Conservation (phyloP, 2,888 invertebrate genomes). For the Agrochola litura region DNA sequence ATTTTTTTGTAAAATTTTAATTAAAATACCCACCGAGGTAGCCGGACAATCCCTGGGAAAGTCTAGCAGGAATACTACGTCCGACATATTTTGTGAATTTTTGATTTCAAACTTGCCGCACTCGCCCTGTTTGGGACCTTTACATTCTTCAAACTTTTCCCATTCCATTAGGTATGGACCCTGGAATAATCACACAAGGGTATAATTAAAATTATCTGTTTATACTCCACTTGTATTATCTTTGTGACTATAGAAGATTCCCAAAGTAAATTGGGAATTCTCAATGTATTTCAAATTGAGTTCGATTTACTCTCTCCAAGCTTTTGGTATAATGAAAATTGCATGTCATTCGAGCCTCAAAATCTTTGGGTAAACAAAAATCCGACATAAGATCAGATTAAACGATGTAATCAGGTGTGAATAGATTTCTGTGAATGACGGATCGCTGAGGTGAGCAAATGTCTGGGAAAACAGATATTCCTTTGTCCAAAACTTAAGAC, state of each 20-base stretch:
- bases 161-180: slow-evolving; percentile 79
- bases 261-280: slow-evolving; percentile 21
- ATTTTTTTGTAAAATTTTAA: slow-evolving; percentile 31
- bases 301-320: slow-evolving; percentile 40
- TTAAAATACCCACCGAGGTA: slow-evolving; percentile 72
- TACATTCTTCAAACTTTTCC: slow-evolving; percentile 78
- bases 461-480: slow-evolving; percentile 21
- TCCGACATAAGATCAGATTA: slow-evolving; percentile 31
- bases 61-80: slow-evolving; percentile 78
- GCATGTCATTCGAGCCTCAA: slow-evolving; percentile 29
- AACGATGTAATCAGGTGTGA: slow-evolving; percentile 45
- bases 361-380: slow-evolving; percentile 37
- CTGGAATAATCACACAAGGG: slow-evolving; percentile 69
- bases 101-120: slow-evolving; percentile 77
- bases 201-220: slow-evolving; percentile 28
- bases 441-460: slow-evolving; percentile 54
- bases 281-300: slow-evolving; percentile 33
- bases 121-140: slow-evolving; percentile 81
- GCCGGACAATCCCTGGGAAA: slow-evolving; percentile 79
- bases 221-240: slow-evolving; percentile 19
- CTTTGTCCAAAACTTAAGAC: slow-evolving; percentile 46
- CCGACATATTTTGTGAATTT: slow-evolving; percentile 77
- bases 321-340: slow-evolving; percentile 35
- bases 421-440: slow-evolving; percentile 54
- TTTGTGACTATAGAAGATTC: slow-evolving; percentile 9